A percentile compares a stretch with the other conserved stretches of the same genome.
Evolutionary conservation across 2,888 invertebrate species (phyloP).

Genomic region (Urechis unicinctus): DNA sequence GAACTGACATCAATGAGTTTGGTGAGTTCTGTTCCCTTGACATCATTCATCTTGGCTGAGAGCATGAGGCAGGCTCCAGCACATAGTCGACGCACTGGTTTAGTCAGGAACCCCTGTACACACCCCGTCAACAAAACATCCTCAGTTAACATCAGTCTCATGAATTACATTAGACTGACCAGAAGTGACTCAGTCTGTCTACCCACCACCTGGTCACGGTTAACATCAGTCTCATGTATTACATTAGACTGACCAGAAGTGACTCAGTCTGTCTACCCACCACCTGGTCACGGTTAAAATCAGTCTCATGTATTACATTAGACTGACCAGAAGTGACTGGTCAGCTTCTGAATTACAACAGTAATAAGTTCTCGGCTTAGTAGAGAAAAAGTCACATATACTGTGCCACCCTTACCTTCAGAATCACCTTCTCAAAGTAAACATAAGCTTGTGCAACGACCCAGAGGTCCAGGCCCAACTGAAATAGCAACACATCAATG

Average conservation of each 20-base stretch:
- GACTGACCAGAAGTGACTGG: too few species aligned
- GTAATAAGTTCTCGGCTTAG: too few species aligned
- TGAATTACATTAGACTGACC: too few species aligned
- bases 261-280: too few species aligned
- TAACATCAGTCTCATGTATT: too few species aligned
- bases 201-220: too few species aligned
- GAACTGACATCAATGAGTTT: slow-evolving; percentile 76
- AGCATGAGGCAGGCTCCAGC: slow-evolving; percentile 90
- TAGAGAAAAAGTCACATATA: not conserved
- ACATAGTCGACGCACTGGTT: slow-evolving; percentile 89
- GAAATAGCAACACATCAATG: slow-evolving; percentile 19
- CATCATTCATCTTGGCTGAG: slow-evolving; percentile 94
- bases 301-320: too few species aligned
- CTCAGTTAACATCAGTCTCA: too few species aligned
- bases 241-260: too few species aligned
- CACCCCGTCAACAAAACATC: not conserved
- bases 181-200: too few species aligned
- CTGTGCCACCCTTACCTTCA: slow-evolving; percentile 55
- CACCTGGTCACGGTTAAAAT: too few species aligned
- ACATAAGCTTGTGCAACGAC: slow-evolving; percentile 95
- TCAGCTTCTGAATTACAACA: too few species aligned
- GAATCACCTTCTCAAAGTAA: slow-evolving; percentile 94
- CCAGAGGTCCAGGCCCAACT: slow-evolving; percentile 73
- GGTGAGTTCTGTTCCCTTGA: slow-evolving; percentile 82
- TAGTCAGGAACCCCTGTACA: slow-evolving; percentile 71